Conservation (phyloP, 2,797 vertebrate genomes). For the Myotis findleyi region DNA sequence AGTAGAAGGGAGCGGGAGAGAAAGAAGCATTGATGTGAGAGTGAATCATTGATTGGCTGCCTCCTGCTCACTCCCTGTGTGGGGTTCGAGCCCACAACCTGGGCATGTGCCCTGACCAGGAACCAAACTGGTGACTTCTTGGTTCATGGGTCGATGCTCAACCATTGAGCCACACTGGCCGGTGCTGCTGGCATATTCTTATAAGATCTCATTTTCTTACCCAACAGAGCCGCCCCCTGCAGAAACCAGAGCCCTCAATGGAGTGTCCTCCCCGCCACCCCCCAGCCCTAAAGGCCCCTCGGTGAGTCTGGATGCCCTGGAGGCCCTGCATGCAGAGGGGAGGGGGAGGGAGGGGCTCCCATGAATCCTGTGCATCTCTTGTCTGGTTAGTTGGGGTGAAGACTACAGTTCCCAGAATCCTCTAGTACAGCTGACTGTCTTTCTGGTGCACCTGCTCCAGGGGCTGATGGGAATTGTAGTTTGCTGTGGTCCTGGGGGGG, state of each 20-base stretch:
- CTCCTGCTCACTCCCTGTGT: too few species aligned
- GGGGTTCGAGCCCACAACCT: too few species aligned
- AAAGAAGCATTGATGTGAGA: too few species aligned
- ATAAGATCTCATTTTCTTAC: accelerated
- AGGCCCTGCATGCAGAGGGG: neutral
- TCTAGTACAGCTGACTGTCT: neutral
- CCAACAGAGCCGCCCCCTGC: neutral
- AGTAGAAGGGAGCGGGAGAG: too few species aligned
- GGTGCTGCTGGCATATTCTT: neutral
- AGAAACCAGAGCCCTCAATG: constrained; percentile 76
- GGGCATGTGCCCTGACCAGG: too few species aligned
- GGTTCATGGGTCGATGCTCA: too few species aligned
- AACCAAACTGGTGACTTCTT: too few species aligned
- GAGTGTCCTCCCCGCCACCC: constrained; percentile 68
- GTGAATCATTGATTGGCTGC: too few species aligned
- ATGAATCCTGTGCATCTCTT: accelerated
- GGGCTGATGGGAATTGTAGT: neutral
- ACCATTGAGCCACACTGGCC: too few species aligned
- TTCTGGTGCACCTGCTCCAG: too few species aligned
- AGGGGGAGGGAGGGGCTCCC: neutral
- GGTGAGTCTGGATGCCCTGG: constrained; percentile 16
- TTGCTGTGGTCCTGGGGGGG: neutral
- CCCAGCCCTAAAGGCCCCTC: neutral
- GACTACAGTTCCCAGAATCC: neutral
- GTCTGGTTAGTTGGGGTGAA: neutral